phyloP scores from a whole-genome alignment of 2,113 vertebrate species.

The Cynopterus brachyotis region DNA sequence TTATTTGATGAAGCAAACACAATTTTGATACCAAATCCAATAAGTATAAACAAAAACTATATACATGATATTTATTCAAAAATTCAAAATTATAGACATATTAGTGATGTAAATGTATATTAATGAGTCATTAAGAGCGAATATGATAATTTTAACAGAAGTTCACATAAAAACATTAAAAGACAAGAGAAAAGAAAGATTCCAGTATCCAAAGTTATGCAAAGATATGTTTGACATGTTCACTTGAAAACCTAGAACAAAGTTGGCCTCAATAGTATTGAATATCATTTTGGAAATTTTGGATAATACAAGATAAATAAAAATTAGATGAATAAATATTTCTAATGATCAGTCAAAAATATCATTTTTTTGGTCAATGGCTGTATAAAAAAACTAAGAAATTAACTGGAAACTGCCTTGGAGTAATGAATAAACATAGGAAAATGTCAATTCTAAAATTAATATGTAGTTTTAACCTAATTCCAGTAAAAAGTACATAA shows the following conservation, averaged over 20 bases:
- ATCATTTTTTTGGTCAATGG: conserved; percentile 23
- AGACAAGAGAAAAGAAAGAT: neutral
- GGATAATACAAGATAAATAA: neutral
- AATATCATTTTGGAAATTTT: neutral
- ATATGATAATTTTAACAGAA: neutral
- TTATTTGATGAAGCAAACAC: neutral
- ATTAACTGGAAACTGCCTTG: neutral
- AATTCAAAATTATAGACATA: neutral
- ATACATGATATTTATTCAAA: neutral
- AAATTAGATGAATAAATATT: conserved; percentile 2
- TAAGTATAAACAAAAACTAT: neutral
- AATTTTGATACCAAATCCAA: neutral
- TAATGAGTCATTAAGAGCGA: neutral
- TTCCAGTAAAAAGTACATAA: neutral
- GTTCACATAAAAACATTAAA: neutral
- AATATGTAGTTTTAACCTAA: neutral
- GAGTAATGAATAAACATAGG: neutral
- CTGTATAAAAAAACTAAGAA: neutral
- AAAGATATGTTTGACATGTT: neutral
- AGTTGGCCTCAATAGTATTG: neutral
- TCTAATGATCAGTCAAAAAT: conserved; percentile 3
- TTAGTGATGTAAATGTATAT: neutral
- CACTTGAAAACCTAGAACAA: neutral
- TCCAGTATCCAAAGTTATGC: neutral
- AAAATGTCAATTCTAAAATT: neutral